Evolutionary conservation across 2,888 invertebrate species (phyloP).

Genomic region (Rhagonycha fulva): DNA sequence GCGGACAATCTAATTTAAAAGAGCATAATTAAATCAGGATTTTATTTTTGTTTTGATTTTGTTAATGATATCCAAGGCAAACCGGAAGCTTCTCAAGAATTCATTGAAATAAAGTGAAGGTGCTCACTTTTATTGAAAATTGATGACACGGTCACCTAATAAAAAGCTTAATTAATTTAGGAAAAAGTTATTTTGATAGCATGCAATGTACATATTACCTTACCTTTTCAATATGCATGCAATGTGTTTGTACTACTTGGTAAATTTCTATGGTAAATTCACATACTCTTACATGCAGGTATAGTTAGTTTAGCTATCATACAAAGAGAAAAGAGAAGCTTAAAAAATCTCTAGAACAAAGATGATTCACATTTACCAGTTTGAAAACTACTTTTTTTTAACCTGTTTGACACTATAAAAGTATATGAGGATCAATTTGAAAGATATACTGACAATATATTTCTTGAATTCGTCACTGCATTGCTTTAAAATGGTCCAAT

Average conservation of each 20-base stretch:
- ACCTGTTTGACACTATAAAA: neutral
- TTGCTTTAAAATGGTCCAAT: too few relatives aligned
- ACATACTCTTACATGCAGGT: neutral
- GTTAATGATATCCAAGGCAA: constrained; percentile 3
- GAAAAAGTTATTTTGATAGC: neutral
- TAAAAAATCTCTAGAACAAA: too few relatives aligned
- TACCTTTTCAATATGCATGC: neutral
- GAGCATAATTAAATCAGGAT: neutral
- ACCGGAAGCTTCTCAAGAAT: constrained; percentile 3
- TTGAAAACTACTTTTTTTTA: too few relatives aligned
- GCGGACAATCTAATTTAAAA: neutral
- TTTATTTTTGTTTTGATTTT: neutral
- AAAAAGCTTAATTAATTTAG: neutral
- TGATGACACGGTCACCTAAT: neutral
- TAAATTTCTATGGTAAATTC: neutral
- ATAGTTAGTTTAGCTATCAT: neutral
- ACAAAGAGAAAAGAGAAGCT: neutral
- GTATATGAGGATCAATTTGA: neutral
- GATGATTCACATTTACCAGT: too few relatives aligned
- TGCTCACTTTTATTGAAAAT: constrained; percentile 1
- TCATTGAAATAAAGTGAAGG: neutral
- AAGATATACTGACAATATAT: neutral
- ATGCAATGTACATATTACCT: neutral
- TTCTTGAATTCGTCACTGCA: too few relatives aligned
- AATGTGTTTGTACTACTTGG: neutral